Percentiles rank a stretch among this genome's conserved stretches.
Evolutionary conservation across 2,113 vertebrate genomes (phyloP).

Genomic region (Sisor rabdophorus): DNA sequence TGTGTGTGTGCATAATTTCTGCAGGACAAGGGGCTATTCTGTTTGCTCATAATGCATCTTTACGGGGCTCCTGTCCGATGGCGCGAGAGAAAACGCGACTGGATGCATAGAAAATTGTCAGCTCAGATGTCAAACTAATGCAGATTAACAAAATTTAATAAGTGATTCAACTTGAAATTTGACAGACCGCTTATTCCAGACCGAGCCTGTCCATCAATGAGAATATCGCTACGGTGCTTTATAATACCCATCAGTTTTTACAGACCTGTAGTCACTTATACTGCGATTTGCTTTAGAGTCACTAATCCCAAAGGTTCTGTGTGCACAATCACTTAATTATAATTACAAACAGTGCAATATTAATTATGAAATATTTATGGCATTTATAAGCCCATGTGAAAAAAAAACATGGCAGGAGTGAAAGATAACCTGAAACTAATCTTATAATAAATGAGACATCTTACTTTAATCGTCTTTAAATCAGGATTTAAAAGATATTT

Average conservation of each 20-base stretch:
- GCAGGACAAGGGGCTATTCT: slow-evolving; percentile 27
- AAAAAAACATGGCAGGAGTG: not conserved
- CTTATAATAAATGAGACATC: too few species aligned
- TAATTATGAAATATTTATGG: not conserved
- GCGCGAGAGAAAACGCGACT: too few species aligned
- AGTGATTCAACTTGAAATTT: not conserved
- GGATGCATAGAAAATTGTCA: not conserved
- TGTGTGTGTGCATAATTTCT: slow-evolving; percentile 30
- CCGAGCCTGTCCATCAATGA: too few species aligned
- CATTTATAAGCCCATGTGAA: too few species aligned
- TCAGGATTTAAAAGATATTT: too few species aligned
- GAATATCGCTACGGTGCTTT: too few species aligned
- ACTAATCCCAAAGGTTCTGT: not conserved
- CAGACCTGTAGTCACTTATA: too few species aligned
- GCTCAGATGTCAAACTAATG: too few species aligned
- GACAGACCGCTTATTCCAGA: not conserved
- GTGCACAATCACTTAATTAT: not conserved
- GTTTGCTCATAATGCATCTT: slow-evolving; percentile 9
- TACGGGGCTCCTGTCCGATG: not conserved
- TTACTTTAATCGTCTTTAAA: too few species aligned
- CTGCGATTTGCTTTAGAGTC: too few species aligned
- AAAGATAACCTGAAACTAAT: too few species aligned
- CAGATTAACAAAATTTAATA: not conserved
- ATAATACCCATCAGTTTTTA: not conserved
- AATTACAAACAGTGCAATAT: not conserved